These are phyloP conservation scores for Gopherus evgoodei DNA, from an alignment of 2,113 vertebrate species.

Conservation along the genomic window DNA sequence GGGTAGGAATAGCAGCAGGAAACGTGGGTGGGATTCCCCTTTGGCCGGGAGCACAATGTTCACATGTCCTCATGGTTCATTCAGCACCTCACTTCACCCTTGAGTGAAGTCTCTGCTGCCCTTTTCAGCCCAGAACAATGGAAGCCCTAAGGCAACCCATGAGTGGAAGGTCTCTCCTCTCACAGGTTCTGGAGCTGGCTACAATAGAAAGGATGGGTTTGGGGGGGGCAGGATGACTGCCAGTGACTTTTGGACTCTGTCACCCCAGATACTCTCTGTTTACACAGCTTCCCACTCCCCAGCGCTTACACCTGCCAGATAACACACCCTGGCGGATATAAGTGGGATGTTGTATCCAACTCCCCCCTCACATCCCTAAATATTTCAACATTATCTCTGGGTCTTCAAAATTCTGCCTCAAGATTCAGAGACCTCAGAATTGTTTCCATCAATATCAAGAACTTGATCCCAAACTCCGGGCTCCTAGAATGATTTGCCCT, in stretches of 20 bases:
- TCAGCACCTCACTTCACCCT: neutral
- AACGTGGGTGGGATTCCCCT: neutral
- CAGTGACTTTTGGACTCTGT: neutral
- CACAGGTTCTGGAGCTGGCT: accelerated
- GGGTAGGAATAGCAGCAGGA: neutral
- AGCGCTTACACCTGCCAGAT: neutral
- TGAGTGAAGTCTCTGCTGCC: neutral
- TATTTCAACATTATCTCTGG: accelerated
- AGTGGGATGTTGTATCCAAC: accelerated
- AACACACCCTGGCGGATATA: neutral
- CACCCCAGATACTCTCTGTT: neutral
- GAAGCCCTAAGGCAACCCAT: neutral
- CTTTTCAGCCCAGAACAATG: neutral
- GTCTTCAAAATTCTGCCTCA: neutral
- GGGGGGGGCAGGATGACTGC: too few species aligned
- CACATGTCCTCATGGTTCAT: neutral
- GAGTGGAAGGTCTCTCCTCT: neutral
- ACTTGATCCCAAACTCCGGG: accelerated
- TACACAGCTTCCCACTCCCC: neutral
- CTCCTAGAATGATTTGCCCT: accelerated
- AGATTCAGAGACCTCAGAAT: neutral
- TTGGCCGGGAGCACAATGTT: neutral
- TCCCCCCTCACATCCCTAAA: neutral
- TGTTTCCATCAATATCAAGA: neutral
- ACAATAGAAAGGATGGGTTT: accelerated